Evolutionary conservation across 2,888 invertebrate genomes (phyloP).

Genomic region (Leptura quadrifasciata): DNA sequence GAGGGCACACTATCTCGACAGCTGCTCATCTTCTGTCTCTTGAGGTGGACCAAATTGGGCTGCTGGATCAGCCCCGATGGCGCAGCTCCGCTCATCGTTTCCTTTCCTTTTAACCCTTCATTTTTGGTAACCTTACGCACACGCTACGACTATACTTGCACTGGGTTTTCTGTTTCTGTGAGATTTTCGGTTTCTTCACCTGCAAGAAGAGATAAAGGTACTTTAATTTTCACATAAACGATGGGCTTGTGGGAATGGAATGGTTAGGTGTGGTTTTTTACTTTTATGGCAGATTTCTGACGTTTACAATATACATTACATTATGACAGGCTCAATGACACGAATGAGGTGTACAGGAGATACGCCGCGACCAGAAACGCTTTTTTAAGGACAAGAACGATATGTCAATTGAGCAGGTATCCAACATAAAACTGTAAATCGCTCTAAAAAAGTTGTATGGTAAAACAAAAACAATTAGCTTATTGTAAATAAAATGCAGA

Average conservation of each 20-base stretch:
- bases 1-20: slow-evolving; percentile 75
- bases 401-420: too few species aligned
- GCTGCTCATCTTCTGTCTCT: slow-evolving; percentile 70
- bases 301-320: not conserved
- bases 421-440: too few species aligned
- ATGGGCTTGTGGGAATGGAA: not conserved
- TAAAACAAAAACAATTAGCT: too few species aligned
- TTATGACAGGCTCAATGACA: not conserved
- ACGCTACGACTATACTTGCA: not conserved
- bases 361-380: not conserved
- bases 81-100: slow-evolving; percentile 63
- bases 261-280: not conserved
- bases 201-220: not conserved
- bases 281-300: not conserved
- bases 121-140: not conserved
- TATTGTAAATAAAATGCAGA: too few species aligned
- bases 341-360: not conserved
- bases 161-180: not conserved
- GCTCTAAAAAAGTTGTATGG: too few species aligned
- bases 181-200: not conserved
- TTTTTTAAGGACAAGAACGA: too few species aligned
- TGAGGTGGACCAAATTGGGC: slow-evolving; percentile 56
- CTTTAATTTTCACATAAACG: slow-evolving; percentile 24
- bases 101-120: slow-evolving; percentile 37
- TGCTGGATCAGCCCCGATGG: slow-evolving; percentile 59